These are phyloP conservation scores for Euthynnus affinis DNA, from an alignment of 2,797 vertebrate species.

Conservation along the genomic window DNA sequence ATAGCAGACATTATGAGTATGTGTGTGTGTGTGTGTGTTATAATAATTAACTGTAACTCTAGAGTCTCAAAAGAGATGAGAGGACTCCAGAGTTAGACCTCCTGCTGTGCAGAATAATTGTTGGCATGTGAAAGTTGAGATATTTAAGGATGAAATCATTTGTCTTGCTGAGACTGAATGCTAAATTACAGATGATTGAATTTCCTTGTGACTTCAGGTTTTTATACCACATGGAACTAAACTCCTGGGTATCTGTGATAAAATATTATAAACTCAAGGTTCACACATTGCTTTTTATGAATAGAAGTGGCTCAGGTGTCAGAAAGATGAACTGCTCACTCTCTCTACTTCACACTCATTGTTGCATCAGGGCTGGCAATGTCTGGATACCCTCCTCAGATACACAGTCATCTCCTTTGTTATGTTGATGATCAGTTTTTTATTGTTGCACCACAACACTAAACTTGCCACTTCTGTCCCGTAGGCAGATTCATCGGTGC, in stretches of 20 bases:
- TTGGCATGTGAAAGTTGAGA: conserved; percentile 7
- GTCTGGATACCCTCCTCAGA: no score
- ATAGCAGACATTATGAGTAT: conserved; percentile 3
- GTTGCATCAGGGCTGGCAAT: no score
- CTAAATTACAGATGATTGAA: no score
- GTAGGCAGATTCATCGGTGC: not conserved
- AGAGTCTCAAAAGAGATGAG: not conserved
- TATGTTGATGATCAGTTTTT: no score
- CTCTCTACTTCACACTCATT: no score
- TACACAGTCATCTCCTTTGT: no score
- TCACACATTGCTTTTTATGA: not conserved
- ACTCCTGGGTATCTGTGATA: not conserved
- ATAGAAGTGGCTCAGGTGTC: no score
- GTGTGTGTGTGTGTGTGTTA: conserved; percentile 1
- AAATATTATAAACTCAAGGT: not conserved
- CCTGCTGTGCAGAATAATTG: not conserved
- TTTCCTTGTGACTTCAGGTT: not conserved
- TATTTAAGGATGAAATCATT: not conserved
- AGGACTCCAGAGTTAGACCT: not conserved
- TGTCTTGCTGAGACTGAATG: not conserved
- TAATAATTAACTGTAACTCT: not conserved
- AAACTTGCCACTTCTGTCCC: not conserved
- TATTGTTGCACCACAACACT: not conserved
- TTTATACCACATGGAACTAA: not conserved
- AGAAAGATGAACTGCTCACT: no score